Conservation (phyloP, 2,113 vertebrate genomes). For the Phrynosoma platyrhinos region DNA sequence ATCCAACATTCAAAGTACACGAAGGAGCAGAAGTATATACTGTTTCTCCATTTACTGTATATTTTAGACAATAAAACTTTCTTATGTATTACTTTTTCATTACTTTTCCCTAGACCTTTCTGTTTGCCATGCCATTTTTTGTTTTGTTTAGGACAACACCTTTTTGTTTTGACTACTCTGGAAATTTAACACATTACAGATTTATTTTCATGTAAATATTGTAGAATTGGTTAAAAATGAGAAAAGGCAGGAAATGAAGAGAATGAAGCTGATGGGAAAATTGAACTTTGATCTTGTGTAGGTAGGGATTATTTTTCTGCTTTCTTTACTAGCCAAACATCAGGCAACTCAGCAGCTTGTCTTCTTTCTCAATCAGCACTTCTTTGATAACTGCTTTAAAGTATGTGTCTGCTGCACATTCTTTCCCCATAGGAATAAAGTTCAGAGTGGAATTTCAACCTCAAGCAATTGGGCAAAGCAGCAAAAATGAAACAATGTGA, state of each 20-base stretch:
- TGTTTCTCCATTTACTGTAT: no score
- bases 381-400: constrained; percentile 35
- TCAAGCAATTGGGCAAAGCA: constrained; percentile 22
- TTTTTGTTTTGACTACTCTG: no score
- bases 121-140: no score
- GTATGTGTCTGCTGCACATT: not conserved
- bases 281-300: constrained; percentile 39
- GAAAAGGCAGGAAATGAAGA: constrained; percentile 1
- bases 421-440: not conserved
- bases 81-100: no score
- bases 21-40: no score
- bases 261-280: not conserved
- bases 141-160: no score
- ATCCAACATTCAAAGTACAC: no score
- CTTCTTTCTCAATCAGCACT: constrained; percentile 30
- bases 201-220: constrained; percentile 27
- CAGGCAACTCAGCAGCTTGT: constrained; percentile 11
- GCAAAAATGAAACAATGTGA: not conserved
- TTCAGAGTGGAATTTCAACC: constrained; percentile 43
- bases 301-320: constrained; percentile 25
- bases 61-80: no score
- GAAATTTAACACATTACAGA: not conserved
- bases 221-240: constrained; percentile 15
- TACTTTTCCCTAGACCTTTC: no score
- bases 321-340: constrained; percentile 1